Evolutionary conservation across 2,888 invertebrate genomes (phyloP), one percentile per base, ranked within the genome.

Genomic region (Cosmia trapezina): DNA sequence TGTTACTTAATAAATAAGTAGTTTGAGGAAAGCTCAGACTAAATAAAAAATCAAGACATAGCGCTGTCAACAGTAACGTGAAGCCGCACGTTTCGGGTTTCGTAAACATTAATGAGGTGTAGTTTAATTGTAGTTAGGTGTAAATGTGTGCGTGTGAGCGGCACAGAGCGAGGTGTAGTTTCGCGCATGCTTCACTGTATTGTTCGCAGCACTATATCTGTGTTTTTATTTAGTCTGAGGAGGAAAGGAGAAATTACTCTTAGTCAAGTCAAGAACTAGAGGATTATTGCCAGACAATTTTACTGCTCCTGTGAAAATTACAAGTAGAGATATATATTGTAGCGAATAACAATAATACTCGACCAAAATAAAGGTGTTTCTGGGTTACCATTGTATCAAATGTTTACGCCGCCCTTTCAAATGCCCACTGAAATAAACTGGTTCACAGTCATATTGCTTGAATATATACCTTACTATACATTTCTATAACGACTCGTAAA

Each of bases 381-480:
- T 76, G 17, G 66, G 78, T 79, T 66, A 76, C 59, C 33, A 59
- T 72, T 37, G 67, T 73, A 73, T 57, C 66, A 60, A 74, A 82
- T 53, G 70, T 60, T 73, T 70, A 71, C 49, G n/a, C 9, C 75
- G 84, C 71, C 69, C 62, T 73, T 82, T 63, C 59, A 76, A 82
- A 78, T 62, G 43, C 41, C 62, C 61, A 43, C 41, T 65, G 45
- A 60, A 68, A 64, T n/a, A 61, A 82, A 80, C 83, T 83, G 53
- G 83, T 74, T 80, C 83, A 66, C 56, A 62, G 43, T 69, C 49
- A 47, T 62, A 76, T 41, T 81, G 62, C 62, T 70, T 45, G 59
- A 57, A 73, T 43, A 56, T 28, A 28, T 28, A 28, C 2, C 2
- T 28, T 28, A 28, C 28, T 28, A n/a, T 22, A 59, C 81, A 62